phyloP scores from a whole-genome alignment of 1,140 invertebrate genomes.

The Cardiocondyla obscurior region DNA sequence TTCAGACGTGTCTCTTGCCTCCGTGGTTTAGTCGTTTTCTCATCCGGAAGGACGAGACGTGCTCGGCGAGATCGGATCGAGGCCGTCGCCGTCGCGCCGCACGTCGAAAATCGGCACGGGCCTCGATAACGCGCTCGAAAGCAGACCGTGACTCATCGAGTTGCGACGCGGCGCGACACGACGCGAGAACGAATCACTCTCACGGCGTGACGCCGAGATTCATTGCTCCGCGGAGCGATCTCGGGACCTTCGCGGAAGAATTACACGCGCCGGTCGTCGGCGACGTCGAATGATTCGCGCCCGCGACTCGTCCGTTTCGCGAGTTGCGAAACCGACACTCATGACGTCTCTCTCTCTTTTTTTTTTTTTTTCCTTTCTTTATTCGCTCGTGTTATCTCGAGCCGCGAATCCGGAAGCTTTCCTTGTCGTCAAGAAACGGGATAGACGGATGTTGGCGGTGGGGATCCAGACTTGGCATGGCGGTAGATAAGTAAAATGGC shows the following conservation, averaged over 20 bases:
- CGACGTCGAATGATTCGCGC: background rate
- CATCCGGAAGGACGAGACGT: background rate
- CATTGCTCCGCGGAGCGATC: slow-evolving; percentile 55
- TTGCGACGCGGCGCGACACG: slow-evolving; percentile 44
- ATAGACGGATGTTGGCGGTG: slow-evolving; percentile 54
- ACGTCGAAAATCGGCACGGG: slow-evolving; percentile 5
- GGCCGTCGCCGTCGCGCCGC: background rate
- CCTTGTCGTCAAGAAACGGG: slow-evolving; percentile 21
- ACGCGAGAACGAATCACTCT: slow-evolving; percentile 64
- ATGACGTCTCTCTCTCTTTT: too few species aligned
- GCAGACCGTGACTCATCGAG: slow-evolving; percentile 59
- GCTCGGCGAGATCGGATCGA: background rate
- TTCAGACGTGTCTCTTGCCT: background rate
- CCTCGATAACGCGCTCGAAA: slow-evolving; percentile 54
- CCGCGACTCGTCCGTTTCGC: background rate
- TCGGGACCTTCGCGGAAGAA: background rate
- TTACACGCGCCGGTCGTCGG: background rate
- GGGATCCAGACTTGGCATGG: slow-evolving; percentile 59
- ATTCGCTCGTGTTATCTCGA: slow-evolving; percentile 33
- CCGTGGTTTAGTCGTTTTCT: background rate
- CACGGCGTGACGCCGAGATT: slow-evolving; percentile 58
- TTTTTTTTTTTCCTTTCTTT: too few species aligned
- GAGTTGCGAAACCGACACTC: slow-evolving; percentile 1
- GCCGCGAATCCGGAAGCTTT: slow-evolving; percentile 48
- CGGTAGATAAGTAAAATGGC: slow-evolving; percentile 64